A percentile compares a stretch with the other conserved stretches of the same genome.
Evolutionary conservation across 2,888 invertebrate genomes (phyloP).

Genomic region (Luffia ferchaultella): DNA sequence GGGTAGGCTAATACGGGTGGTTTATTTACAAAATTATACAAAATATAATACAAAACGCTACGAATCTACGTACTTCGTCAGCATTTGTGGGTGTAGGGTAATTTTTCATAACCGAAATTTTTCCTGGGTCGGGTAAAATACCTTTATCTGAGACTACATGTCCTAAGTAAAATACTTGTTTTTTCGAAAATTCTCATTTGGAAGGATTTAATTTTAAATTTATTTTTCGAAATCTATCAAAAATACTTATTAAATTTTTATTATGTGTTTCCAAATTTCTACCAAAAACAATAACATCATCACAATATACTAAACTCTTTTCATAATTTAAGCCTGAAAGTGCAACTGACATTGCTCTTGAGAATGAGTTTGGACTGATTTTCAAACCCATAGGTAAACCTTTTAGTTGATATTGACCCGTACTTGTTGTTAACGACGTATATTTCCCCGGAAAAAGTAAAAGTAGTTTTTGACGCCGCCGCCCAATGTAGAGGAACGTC

Average conservation of each 20-base stretch:
- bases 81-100: slow-evolving; percentile 11
- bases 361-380: slow-evolving; percentile 32
- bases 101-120: slow-evolving; percentile 8
- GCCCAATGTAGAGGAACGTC: too few relatives aligned
- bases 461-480: too few relatives aligned
- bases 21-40: slow-evolving; percentile 21
- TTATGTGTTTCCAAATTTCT: too few relatives aligned
- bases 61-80: slow-evolving; percentile 17
- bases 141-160: too few relatives aligned
- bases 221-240: too few relatives aligned
- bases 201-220: slow-evolving; percentile 17
- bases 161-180: slow-evolving; percentile 16
- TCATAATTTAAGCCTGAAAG: too few relatives aligned
- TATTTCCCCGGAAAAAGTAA: too few relatives aligned
- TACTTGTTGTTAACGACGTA: slow-evolving; percentile 27
- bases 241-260: too few relatives aligned
- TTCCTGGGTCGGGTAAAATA: too few relatives aligned
- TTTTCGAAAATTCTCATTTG: slow-evolving; percentile 17
- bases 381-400: slow-evolving; percentile 31
- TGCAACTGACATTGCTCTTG: too few relatives aligned
- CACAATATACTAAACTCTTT: too few relatives aligned
- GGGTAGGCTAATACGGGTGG: slow-evolving; percentile 15
- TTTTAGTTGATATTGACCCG: slow-evolving; percentile 27
- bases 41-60: slow-evolving; percentile 25
- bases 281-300: too few relatives aligned